Base-by-base conservation (phyloP, 2,797 vertebrate genomes). In the Danio kyathit region DNA sequence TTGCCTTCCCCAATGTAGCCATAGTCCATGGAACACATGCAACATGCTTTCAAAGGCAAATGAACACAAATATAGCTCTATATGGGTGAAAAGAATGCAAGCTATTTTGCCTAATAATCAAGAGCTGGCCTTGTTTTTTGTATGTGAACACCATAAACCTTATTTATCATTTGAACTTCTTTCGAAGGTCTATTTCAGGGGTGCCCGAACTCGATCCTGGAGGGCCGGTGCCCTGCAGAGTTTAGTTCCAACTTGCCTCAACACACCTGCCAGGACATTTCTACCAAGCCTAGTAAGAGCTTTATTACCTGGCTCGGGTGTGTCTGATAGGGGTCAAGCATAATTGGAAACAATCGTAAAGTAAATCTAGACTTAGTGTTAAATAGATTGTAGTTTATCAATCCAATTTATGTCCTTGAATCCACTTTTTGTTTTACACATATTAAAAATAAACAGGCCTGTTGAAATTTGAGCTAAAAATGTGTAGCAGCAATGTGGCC, bases 1-100 rank as follows among this genome's bases (percentile, higher is more conserved):
- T 87, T 83, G 80, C 75, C 84, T 87, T 73, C 43, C 29, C 77
- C 72, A 64, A 81, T 81, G 66, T 71, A 76, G 67, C 54, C 48
- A 73, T 75, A 78, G 9, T 76, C 41, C 48, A 1, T 76, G 29
- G 49, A 46, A 59, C 56, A 73, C 17, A 21, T n/a, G n/a, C 54
- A 43, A 76, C 29, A 17, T 51, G 52, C 21, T 49, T 56, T 75
- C 66, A 57, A 51, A 48, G 63, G 71, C 67, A 82, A 64, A 86
- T 56, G 74, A 51, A 75, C 17, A 54, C 77, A 70, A 59, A 48
- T 57, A 40, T 64, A 76, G 65, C 52, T 81, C 66, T 81, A 79
- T 72, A 54, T 79, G 74, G 75, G 63, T 43, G n/a, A 64, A 71
- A 65, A 76, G 29, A 74, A 85, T 77, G 56, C 56, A 83, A 74